Conservation (phyloP, 2,113 vertebrate genomes). For the Callipepla squamata region DNA sequence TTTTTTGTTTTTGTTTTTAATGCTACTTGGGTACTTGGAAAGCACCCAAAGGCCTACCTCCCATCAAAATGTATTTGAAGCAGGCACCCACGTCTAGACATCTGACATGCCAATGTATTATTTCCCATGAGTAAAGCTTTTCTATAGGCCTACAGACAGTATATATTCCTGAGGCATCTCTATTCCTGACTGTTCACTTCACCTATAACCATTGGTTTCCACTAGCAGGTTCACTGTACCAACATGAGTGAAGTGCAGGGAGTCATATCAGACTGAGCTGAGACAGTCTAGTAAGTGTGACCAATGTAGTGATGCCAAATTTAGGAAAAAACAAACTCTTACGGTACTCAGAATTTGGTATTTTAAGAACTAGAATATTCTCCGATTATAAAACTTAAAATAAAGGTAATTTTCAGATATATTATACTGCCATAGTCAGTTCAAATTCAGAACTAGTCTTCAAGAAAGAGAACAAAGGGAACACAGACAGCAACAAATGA, state of each 20-base stretch:
- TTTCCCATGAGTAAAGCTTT: constrained; percentile 1
- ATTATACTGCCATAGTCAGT: neutral
- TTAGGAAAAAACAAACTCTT: neutral
- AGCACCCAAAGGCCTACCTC: neutral
- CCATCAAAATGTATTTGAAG: neutral
- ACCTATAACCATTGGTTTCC: neutral
- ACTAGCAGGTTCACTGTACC: neutral
- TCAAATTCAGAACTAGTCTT: neutral
- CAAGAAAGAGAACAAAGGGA: neutral
- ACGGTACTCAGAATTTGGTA: neutral
- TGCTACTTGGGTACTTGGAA: neutral
- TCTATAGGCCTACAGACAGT: neutral
- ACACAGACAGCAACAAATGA: neutral
- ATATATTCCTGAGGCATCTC: neutral
- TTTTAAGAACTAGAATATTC: neutral
- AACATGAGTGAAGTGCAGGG: neutral
- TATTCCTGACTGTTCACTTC: neutral
- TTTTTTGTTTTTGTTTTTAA: neutral
- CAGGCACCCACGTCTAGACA: constrained; percentile 18
- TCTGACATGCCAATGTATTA: neutral
- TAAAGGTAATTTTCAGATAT: neutral
- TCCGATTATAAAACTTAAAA: too few relatives aligned
- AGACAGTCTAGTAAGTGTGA: neutral
- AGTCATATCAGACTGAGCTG: neutral
- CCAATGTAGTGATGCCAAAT: neutral